phyloP scores from a whole-genome alignment of 2,888 invertebrate species.

The Epicampocera succincta region DNA sequence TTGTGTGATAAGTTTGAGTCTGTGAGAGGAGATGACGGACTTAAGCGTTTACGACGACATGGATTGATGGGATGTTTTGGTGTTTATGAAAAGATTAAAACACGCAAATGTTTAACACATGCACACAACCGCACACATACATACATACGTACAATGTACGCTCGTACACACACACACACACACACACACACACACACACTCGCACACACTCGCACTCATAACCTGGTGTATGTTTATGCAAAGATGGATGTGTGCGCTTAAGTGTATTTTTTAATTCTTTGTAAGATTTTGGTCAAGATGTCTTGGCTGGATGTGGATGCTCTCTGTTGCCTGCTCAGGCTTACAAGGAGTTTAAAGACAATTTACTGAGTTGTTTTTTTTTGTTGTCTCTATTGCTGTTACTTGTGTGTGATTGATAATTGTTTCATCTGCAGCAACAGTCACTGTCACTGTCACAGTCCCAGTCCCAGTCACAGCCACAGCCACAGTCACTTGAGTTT shows the following conservation, averaged over 20 bases:
- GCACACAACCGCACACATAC: slow-evolving; percentile 15
- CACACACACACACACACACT: not conserved
- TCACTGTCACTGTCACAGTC: slow-evolving; percentile 13
- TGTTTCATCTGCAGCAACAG: slow-evolving; percentile 35
- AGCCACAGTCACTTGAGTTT: slow-evolving; percentile 6
- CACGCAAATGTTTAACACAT: slow-evolving; percentile 65
- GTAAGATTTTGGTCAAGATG: slow-evolving; percentile 61
- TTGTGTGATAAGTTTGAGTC: slow-evolving; percentile 54
- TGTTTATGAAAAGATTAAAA: slow-evolving; percentile 69
- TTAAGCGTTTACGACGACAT: slow-evolving; percentile 67
- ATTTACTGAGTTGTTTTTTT: slow-evolving; percentile 6
- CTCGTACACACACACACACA: not conserved
- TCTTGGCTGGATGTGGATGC: slow-evolving; percentile 32
- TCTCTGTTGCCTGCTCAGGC: not conserved
- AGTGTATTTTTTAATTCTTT: slow-evolving; percentile 40
- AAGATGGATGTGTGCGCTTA: slow-evolving; percentile 29
- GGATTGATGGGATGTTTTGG: slow-evolving; percentile 66
- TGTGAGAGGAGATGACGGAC: slow-evolving; percentile 59
- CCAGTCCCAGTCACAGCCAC: slow-evolving; percentile 40
- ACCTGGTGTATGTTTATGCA: too few species aligned
- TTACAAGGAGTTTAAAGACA: slow-evolving; percentile 22
- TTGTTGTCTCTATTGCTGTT: slow-evolving; percentile 21
- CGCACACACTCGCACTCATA: not conserved
- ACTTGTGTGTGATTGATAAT: slow-evolving; percentile 55
- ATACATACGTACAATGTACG: slow-evolving; percentile 1